Evolutionary conservation across 2,888 invertebrate species (phyloP), one percentile per base, ranked within the genome.

Genomic region (Acanthopleura granulata): DNA sequence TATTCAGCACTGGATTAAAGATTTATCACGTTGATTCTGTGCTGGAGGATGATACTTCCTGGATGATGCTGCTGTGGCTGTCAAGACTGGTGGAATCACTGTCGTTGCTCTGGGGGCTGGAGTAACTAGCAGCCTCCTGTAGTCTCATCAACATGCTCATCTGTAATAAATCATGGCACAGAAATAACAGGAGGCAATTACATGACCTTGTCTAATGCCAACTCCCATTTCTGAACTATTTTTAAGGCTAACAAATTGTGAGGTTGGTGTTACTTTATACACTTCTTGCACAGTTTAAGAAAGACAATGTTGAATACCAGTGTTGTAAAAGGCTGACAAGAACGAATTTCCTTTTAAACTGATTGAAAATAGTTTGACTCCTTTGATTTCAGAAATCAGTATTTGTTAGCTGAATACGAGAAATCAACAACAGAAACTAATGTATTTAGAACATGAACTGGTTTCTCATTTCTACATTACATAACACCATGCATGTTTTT

Each of bases 141-240:
- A 98, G 93, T 82, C 97, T 93, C 96, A 97, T 97, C 88, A 98
- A 91, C 97, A 97, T 98, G 88, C 96, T 97, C 81, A 97, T 92
- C 95, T 96, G 91, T 16, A 92, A 92, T 25, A 74, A 40, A 61
- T 77, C 72, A 51, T 57, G 40, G 40, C 40, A 40, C 40, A 40
- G 40, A 40, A 40, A 25, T 61, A 22, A 61, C 25, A 61, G 11
- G 11, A 1, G n/a, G n/a, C 11, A 61, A 25, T 4, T 6, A 61
- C 25, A 25, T 11, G 6, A 61, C 61, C 61, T 61, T 25, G 25
- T 22, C 61, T 61, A 3, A n/a, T 22, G n/a, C 25, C 40, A 40
- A 40, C 40, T 40, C 9, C 40, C 3, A 40, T 40, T 40, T 40
- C 9, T 40, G 40, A 40, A 9, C 40, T 40, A 40, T 40, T 40